Conservation (phyloP, 2,888 invertebrate species). For the Agonum fuliginosum region DNA sequence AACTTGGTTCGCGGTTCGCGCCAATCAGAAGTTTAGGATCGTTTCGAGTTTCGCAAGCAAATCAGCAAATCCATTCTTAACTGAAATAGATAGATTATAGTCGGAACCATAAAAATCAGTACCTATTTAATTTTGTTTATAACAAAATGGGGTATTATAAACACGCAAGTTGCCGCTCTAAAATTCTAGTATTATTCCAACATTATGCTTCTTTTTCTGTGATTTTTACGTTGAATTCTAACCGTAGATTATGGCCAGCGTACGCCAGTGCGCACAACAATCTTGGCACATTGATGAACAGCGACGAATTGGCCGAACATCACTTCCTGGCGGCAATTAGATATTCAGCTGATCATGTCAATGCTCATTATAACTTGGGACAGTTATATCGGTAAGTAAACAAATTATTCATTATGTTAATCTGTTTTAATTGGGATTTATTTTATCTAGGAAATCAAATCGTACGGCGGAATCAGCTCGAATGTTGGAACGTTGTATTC, state of each 20-base stretch:
- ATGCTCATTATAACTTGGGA: constrained; percentile 90
- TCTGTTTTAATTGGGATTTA: no score
- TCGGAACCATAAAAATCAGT: no score
- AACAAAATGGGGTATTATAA: no score
- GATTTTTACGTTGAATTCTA: neutral
- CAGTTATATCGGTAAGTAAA: constrained; percentile 84
- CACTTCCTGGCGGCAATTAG: constrained; percentile 85
- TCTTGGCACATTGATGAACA: constrained; percentile 85
- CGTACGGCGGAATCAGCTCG: constrained; percentile 78
- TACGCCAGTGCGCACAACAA: constrained; percentile 93
- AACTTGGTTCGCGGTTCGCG: no score
- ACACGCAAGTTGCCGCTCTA: no score
- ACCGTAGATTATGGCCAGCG: constrained; percentile 84
- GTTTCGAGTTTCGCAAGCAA: no score
- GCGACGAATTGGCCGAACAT: constrained; percentile 81
- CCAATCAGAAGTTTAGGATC: no score
- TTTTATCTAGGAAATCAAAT: constrained; percentile 83
- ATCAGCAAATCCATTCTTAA: no score
- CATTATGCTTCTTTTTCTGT: no score
- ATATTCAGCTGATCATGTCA: constrained; percentile 85
- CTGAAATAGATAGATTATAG: no score
- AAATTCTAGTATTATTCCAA: no score
- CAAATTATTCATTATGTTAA: neutral
- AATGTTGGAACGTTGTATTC: constrained; percentile 82
- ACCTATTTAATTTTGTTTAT: no score